Percentiles rank a stretch among this genome's conserved stretches.
phyloP scores from a whole-genome alignment of 2,888 invertebrate genomes.

The Chromoteleia sp. region DNA sequence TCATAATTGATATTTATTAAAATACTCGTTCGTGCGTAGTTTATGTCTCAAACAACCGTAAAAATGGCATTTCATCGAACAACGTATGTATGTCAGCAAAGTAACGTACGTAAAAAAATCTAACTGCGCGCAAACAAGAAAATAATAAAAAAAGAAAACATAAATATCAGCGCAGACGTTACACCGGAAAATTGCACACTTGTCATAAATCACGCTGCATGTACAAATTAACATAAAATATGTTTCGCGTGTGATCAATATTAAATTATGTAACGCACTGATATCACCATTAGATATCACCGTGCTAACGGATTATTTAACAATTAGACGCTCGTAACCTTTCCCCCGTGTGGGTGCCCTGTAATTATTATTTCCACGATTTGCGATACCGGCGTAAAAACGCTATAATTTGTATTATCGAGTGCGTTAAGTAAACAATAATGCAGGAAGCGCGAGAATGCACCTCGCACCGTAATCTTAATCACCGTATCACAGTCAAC shows the following conservation, averaged over 20 bases:
- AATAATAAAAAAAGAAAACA: slow-evolving; percentile 26
- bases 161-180: no score
- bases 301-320: slow-evolving; percentile 37
- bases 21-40: no score
- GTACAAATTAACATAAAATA: slow-evolving; percentile 12
- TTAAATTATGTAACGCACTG: slow-evolving; percentile 28
- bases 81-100: slow-evolving; percentile 5
- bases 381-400: slow-evolving; percentile 16
- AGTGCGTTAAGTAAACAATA: slow-evolving; percentile 57
- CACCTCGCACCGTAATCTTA: slow-evolving; percentile 46
- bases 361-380: slow-evolving; percentile 28
- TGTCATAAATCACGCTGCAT: slow-evolving; percentile 26
- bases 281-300: slow-evolving; percentile 3
- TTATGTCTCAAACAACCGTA: not conserved
- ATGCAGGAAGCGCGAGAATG: slow-evolving; percentile 54
- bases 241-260: slow-evolving; percentile 37
- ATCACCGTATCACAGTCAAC: slow-evolving; percentile 52
- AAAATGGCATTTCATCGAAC: not conserved
- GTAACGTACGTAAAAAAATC: not conserved
- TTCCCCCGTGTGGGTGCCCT: not conserved
- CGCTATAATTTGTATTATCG: slow-evolving; percentile 28
- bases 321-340: slow-evolving; percentile 17
- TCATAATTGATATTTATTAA: not conserved
- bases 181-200: slow-evolving; percentile 23
- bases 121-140: not conserved